A percentile compares a stretch with the other conserved stretches of the same genome.
Conservation (phyloP, 2,113 vertebrate species). For the Gasterosteus aculeatus region DNA sequence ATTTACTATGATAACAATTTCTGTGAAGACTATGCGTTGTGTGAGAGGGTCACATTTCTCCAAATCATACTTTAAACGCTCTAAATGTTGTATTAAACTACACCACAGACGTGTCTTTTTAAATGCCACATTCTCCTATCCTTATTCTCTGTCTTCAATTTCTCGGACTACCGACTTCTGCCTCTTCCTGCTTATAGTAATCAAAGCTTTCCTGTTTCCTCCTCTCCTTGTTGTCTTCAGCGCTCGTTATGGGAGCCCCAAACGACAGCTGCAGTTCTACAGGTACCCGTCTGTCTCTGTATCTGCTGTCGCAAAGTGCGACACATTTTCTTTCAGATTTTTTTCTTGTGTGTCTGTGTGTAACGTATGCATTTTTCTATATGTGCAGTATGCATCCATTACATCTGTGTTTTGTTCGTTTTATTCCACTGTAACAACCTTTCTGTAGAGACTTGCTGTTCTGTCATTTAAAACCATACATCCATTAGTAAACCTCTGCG, state of each 20-base stretch:
- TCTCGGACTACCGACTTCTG: constrained; percentile 35
- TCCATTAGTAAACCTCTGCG: constrained; percentile 56
- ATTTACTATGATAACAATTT: not conserved
- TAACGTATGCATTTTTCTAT: not conserved
- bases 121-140: not conserved
- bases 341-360: not conserved
- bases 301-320: not conserved
- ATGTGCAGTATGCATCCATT: not conserved
- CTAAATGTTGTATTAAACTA: not conserved
- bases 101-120: not conserved
- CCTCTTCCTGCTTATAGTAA: constrained; percentile 53
- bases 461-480: constrained; percentile 62
- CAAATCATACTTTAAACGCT: not conserved
- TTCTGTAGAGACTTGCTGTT: constrained; percentile 48
- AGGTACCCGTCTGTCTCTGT: constrained; percentile 85
- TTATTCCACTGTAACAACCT: constrained; percentile 36
- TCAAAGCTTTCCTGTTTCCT: constrained; percentile 49
- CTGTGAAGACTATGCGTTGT: not conserved
- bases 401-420: not conserved
- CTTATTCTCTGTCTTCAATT: constrained; percentile 2
- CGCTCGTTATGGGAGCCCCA: constrained; percentile 98
- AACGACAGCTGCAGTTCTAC: constrained; percentile 99
- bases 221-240: constrained; percentile 84
- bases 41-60: not conserved
- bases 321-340: not conserved